Evolutionary conservation across 2,888 invertebrate species (phyloP).

Genomic region (Dasysyrphus tricinctus): DNA sequence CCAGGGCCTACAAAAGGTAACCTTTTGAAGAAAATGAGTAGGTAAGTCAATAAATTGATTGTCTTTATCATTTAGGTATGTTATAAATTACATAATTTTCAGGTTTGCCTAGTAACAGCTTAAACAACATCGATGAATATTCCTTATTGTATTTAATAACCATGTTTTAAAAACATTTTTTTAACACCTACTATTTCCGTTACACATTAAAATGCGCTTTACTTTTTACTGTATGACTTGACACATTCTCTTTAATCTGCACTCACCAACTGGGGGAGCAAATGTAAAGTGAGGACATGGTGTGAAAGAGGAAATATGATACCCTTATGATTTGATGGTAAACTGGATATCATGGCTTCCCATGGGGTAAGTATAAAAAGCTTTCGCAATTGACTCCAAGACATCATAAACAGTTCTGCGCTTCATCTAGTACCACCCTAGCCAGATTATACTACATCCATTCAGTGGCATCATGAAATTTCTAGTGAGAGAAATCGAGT

Average conservation of each 20-base stretch:
- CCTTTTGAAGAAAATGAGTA: no score
- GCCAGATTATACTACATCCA: neutral
- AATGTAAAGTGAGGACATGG: neutral
- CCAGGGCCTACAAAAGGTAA: no score
- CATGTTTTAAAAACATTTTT: no score
- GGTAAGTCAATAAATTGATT: no score
- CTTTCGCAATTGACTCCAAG: slow-evolving; percentile 35
- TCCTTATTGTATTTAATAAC: no score
- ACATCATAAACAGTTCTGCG: slow-evolving; percentile 63
- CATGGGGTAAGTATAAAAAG: slow-evolving; percentile 64
- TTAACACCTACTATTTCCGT: no score
- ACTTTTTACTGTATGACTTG: no score
- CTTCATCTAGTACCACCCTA: slow-evolving; percentile 26
- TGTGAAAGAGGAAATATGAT: neutral
- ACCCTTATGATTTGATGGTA: slow-evolving; percentile 37
- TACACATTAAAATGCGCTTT: no score
- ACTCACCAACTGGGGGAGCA: neutral
- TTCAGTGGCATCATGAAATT: slow-evolving; percentile 33
- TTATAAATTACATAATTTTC: no score
- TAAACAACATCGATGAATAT: no score
- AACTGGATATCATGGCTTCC: neutral
- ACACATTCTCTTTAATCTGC: neutral
- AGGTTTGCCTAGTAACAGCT: no score
- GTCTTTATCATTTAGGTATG: no score
- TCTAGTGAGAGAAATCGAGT: neutral